A percentile compares a stretch with the other conserved stretches of the same genome.
Evolutionary conservation across 2,797 vertebrate species (phyloP).

Genomic region (Liparis tanakae): DNA sequence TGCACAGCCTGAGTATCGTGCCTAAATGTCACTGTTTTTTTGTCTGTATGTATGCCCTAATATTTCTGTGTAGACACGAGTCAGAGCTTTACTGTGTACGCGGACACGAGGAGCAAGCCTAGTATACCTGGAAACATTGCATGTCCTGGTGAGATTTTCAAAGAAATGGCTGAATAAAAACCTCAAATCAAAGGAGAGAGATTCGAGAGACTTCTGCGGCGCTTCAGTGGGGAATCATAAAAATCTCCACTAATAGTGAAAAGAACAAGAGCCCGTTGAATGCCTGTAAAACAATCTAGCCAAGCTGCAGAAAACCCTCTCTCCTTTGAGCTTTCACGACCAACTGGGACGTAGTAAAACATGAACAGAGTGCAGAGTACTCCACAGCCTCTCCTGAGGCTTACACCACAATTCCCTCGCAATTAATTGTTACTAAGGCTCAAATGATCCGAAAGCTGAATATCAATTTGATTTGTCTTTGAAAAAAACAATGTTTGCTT

Average conservation of each 20-base stretch:
- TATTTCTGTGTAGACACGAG: conserved; percentile 71
- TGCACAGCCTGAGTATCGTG: conserved; percentile 71
- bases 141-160: conserved; percentile 18
- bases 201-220: conserved; percentile 41
- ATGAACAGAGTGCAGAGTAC: conserved; percentile 37
- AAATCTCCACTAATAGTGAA: conserved; percentile 18
- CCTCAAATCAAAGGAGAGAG: conserved; percentile 58
- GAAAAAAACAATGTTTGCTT: conserved; percentile 20
- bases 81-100: conserved; percentile 36
- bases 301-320: conserved; percentile 28
- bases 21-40: conserved; percentile 55
- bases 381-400: conserved; percentile 34
- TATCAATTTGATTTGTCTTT: conserved; percentile 23
- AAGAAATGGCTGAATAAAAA: conserved; percentile 52
- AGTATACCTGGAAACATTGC: conserved; percentile 1
- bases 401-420: conserved; percentile 21
- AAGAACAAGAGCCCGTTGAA: conserved; percentile 28
- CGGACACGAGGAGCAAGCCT: conserved; percentile 29
- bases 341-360: conserved; percentile 26
- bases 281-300: conserved; percentile 41
- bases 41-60: conserved; percentile 55
- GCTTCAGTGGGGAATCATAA: conserved; percentile 29
- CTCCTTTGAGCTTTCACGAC: conserved; percentile 5
- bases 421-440: conserved; percentile 49
- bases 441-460: conserved; percentile 46